Conservation (phyloP, 2,797 vertebrate genomes). For the Chaetophractus vellerosus region DNA sequence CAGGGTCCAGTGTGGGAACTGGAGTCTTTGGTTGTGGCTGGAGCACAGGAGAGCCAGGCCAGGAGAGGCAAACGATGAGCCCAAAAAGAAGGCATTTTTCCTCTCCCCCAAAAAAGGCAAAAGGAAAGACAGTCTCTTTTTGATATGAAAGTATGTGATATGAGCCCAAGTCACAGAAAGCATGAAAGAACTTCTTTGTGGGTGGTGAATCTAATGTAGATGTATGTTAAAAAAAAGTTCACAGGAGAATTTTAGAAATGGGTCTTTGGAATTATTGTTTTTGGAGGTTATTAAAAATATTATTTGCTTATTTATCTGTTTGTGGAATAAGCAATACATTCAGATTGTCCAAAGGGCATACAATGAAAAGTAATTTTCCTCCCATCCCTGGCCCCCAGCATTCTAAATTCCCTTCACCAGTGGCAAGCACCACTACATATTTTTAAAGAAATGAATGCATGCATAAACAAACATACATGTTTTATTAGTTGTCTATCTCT, state of each 20-base stretch:
- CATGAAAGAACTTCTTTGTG: not conserved
- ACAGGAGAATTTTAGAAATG: conserved; percentile 8
- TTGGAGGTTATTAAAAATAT: conserved; percentile 23
- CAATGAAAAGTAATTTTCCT: not conserved
- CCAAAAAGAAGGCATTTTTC: not conserved
- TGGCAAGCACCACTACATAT: not conserved
- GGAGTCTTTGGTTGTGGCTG: too few species aligned
- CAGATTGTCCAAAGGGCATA: not conserved
- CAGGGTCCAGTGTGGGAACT: too few species aligned
- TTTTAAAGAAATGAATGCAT: conserved; percentile 24
- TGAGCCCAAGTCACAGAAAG: not conserved
- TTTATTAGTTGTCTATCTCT: not conserved
- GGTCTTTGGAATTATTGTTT: not conserved
- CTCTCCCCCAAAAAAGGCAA: not conserved
- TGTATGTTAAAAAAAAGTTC: not conserved
- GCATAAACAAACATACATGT: not conserved
- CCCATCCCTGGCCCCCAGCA: not conserved
- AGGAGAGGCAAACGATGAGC: not conserved
- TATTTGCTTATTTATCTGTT: not conserved
- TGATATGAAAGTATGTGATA: not conserved
- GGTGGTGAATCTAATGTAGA: not conserved
- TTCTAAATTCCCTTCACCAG: not conserved
- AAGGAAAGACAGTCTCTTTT: not conserved
- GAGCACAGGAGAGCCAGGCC: not conserved
- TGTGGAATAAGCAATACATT: conserved; percentile 30